phyloP scores from a whole-genome alignment of 2,113 vertebrate species.

The Microcebus tavaratra region DNA sequence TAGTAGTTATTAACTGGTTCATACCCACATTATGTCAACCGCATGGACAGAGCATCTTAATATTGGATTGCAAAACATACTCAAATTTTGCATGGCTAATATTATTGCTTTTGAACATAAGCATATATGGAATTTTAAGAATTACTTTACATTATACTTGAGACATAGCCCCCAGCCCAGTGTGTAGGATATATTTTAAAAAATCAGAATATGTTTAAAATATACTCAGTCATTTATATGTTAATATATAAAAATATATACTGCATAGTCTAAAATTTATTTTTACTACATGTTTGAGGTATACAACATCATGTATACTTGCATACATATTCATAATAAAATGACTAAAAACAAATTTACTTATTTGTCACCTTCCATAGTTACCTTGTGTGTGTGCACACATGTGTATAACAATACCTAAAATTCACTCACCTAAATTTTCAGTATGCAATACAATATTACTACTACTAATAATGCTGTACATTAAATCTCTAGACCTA shows the following conservation, averaged over 20 bases:
- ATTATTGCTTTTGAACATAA: not conserved
- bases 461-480: not conserved
- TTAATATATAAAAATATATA: not conserved
- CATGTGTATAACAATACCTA: not conserved
- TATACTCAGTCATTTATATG: not conserved
- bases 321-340: not conserved
- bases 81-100: not conserved
- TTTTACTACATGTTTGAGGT: not conserved
- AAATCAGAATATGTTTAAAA: not conserved
- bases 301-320: not conserved
- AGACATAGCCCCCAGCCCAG: not conserved
- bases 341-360: not conserved
- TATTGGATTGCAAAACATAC: not conserved
- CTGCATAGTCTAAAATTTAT: not conserved
- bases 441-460: not conserved
- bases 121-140: not conserved
- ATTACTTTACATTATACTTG: not conserved
- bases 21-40: not conserved
- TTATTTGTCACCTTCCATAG: not conserved
- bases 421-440: not conserved
- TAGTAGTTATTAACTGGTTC: not conserved
- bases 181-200: not conserved
- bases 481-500: not conserved
- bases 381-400: no score
- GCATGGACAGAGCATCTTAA: not conserved